Percentiles rank a stretch among this genome's conserved stretches.
These are phyloP conservation scores for Dendrophyllia cribrosa DNA, from an alignment of 64 coral and sea anemone genomes.

Conservation along the genomic window DNA sequence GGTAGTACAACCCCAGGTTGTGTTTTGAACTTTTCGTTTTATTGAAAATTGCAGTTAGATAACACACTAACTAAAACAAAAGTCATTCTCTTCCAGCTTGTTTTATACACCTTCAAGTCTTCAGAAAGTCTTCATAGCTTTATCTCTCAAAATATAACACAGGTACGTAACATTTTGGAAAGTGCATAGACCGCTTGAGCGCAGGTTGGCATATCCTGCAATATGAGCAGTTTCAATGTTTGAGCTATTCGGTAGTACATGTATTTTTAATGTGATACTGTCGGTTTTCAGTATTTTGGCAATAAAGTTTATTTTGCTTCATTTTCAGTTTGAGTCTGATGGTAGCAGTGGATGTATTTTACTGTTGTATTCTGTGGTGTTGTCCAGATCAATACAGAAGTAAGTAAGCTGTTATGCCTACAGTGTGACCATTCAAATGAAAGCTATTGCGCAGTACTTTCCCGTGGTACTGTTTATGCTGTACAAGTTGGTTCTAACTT, in stretches of 20 bases:
- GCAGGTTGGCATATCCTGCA: too few relatives aligned
- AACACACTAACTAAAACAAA: too few relatives aligned
- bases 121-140: constrained; percentile 73
- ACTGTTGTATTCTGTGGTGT: constrained; percentile 87
- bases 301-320: background rate
- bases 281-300: too few relatives aligned
- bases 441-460: too few relatives aligned
- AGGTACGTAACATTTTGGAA: constrained; percentile 36
- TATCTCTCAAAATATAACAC: constrained; percentile 75
- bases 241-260: background rate
- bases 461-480: too few relatives aligned
- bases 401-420: constrained; percentile 1
- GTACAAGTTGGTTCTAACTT: too few relatives aligned
- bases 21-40: too few relatives aligned
- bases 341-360: constrained; percentile 93
- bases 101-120: constrained; percentile 75
- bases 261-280: too few relatives aligned
- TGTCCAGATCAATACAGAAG: constrained; percentile 87
- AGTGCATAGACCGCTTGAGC: background rate
- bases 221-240: background rate
- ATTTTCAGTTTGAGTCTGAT: constrained; percentile 75
- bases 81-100: constrained; percentile 54
- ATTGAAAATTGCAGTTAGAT: too few relatives aligned
- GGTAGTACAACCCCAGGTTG: too few relatives aligned
- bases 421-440: too few relatives aligned